These are phyloP conservation scores for Chrysopilus asiliformis DNA, from an alignment of 2,888 invertebrate genomes.

Conservation along the genomic window DNA sequence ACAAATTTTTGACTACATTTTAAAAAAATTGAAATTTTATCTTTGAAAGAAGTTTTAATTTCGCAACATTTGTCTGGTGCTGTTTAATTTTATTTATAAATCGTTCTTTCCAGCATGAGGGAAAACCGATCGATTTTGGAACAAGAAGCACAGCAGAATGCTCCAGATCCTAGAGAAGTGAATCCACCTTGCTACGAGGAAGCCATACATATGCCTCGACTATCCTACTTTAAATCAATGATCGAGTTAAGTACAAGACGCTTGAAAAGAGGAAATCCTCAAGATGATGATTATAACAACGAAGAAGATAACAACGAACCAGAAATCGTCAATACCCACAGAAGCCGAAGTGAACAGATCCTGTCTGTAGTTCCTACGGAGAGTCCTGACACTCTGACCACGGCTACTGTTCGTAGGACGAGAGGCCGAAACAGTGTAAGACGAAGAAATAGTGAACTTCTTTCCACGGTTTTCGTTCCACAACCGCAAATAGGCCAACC, in stretches of 20 bases:
- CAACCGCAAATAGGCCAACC: conserved; percentile 2
- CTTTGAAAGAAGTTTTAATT: neutral
- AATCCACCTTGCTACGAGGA: conserved; percentile 65
- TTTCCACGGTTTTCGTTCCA: conserved; percentile 1
- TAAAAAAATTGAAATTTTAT: neutral
- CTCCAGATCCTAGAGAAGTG: conserved; percentile 55
- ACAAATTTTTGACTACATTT: neutral
- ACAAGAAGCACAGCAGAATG: conserved; percentile 42
- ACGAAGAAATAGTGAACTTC: no score
- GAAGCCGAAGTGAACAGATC: conserved; percentile 33
- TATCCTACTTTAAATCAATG: conserved; percentile 45
- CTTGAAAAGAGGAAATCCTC: no score
- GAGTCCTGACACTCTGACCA: conserved; percentile 18
- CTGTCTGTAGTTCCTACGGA: no score
- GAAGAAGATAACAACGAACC: conserved; percentile 23
- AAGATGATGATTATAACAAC: conserved; percentile 31
- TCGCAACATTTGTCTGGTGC: neutral
- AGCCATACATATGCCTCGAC: conserved; percentile 58
- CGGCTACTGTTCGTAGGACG: neutral
- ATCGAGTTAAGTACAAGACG: conserved; percentile 33
- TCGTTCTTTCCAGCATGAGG: conserved; percentile 26
- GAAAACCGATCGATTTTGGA: conserved; percentile 42
- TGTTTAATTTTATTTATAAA: conserved; percentile 1
- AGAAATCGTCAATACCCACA: conserved; percentile 24
- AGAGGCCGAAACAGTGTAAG: neutral